phyloP scores from a whole-genome alignment of 1,140 invertebrate species.

The Caerostris extrusa region DNA sequence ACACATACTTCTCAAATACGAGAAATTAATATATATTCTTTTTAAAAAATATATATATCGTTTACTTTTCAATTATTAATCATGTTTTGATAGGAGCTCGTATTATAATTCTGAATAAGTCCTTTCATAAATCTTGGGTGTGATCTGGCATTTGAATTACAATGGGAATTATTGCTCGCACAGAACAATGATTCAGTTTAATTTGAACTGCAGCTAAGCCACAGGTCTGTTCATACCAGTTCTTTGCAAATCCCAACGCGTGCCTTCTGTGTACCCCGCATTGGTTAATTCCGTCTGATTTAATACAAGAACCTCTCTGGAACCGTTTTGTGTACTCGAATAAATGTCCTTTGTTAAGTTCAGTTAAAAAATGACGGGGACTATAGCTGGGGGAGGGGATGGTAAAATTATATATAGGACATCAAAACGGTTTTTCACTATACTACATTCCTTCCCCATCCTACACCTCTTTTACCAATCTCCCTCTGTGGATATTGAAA shows the following conservation, averaged over 20 bases:
- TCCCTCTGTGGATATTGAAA: conserved; percentile 53
- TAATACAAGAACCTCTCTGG: conserved; percentile 13
- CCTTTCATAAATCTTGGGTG: too few relatives aligned
- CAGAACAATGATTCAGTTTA: background rate
- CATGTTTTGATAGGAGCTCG: too few relatives aligned
- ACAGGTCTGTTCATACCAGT: background rate
- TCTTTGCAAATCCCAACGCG: background rate
- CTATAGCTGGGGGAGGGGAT: background rate
- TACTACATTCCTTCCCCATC: background rate
- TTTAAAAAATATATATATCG: too few relatives aligned
- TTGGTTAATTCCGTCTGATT: conserved; percentile 69
- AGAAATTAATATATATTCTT: too few relatives aligned
- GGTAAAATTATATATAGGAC: conserved; percentile 9
- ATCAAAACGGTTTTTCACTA: conserved; percentile 14
- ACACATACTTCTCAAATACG: too few relatives aligned
- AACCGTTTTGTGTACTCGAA: conserved; percentile 33
- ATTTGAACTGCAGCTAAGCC: conserved; percentile 13
- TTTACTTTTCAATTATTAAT: too few relatives aligned
- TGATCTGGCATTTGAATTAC: too few relatives aligned
- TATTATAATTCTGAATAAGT: too few relatives aligned
- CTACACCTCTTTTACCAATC: background rate
- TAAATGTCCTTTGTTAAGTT: background rate
- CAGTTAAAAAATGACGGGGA: conserved; percentile 30
- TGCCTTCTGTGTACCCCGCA: background rate
- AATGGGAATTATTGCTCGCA: background rate